Conservation (phyloP, 2,888 invertebrate genomes). For the Entomobrya proxima region DNA sequence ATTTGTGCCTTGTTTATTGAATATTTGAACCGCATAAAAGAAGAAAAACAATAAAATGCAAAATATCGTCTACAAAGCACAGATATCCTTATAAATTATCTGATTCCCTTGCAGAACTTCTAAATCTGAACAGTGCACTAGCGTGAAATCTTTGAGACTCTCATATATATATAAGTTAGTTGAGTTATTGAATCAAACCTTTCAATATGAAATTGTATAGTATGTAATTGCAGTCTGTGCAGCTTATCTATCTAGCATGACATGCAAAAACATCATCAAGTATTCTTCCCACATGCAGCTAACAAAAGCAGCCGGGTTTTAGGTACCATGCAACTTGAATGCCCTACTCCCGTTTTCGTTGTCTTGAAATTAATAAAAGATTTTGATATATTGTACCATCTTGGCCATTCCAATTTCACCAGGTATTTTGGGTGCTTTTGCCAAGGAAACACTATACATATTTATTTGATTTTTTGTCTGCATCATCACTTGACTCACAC, state of each 20-base stretch:
- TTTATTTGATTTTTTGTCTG: no score
- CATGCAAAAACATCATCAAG: conserved; percentile 62
- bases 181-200: no score
- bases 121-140: no score
- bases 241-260: conserved; percentile 29
- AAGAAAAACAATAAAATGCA: conserved; percentile 61
- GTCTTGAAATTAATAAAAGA: background rate
- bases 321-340: background rate
- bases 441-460: no score
- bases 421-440: no score
- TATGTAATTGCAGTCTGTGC: conserved; percentile 35
- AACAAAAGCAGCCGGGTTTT: background rate
- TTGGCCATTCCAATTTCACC: background rate
- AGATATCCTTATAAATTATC: conserved; percentile 5
- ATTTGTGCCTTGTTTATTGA: no score
- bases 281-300: conserved; percentile 39
- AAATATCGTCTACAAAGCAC: conserved; percentile 61
- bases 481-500: no score
- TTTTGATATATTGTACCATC: background rate
- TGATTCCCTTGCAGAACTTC: no score
- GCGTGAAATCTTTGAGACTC: background rate
- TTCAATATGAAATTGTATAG: background rate
- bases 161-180: no score
- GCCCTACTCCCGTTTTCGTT: background rate
- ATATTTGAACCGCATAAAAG: no score